Evolutionary conservation across 2,113 vertebrate genomes (phyloP).

Genomic region (Xyliphius kryptos): DNA sequence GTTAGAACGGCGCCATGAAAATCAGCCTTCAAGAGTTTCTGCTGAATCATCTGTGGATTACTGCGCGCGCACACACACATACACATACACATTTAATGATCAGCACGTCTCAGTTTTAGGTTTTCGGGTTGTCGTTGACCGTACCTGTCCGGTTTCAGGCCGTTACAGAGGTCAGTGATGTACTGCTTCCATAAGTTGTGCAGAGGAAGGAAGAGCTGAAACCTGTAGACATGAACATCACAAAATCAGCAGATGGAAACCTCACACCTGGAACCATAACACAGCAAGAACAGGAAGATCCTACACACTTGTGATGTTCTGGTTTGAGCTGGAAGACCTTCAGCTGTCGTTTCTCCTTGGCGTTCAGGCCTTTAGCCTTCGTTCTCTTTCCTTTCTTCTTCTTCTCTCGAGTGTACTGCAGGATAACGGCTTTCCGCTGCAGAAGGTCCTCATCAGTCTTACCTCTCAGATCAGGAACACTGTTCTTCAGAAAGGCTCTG

Average conservation of each 20-base stretch:
- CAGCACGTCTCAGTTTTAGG: no score
- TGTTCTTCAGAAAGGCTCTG: constrained; percentile 70
- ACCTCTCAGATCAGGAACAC: constrained; percentile 43
- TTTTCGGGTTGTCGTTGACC: constrained; percentile 29
- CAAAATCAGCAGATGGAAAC: background rate
- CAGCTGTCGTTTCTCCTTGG: constrained; percentile 67
- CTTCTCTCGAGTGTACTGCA: constrained; percentile 59
- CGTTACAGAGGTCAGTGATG: constrained; percentile 75
- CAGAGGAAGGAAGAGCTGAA: constrained; percentile 80
- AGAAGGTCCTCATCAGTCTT: constrained; percentile 51
- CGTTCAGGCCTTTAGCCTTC: constrained; percentile 67
- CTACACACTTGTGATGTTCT: constrained; percentile 73
- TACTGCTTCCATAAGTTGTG: constrained; percentile 91
- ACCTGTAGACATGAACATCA: constrained; percentile 58
- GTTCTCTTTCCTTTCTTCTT: constrained; percentile 52
- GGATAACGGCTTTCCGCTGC: constrained; percentile 71
- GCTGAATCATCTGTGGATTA: constrained; percentile 76
- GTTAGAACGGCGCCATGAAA: constrained; percentile 65
- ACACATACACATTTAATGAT: constrained; percentile 13
- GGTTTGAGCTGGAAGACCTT: constrained; percentile 75
- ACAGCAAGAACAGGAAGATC: background rate
- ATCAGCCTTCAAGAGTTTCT: constrained; percentile 89
- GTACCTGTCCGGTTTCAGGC: constrained; percentile 74
- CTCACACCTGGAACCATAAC: background rate
- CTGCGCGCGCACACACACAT: background rate